Evolutionary conservation across 2,888 invertebrate genomes (phyloP).

Genomic region (Zelleria hepariella): DNA sequence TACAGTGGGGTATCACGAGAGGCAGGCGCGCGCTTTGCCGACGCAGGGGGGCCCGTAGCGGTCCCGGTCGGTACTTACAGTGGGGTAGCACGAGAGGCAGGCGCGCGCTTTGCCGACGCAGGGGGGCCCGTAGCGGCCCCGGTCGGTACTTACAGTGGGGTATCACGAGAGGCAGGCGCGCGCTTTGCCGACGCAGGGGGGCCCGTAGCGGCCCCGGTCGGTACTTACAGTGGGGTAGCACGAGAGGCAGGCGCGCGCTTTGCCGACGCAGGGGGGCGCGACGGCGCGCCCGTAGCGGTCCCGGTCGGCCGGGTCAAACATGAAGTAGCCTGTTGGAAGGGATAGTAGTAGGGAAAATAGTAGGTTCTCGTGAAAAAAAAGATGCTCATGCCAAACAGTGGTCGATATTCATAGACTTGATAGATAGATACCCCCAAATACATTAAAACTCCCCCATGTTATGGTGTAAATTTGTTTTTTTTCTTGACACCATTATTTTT

Average conservation of each 20-base stretch:
- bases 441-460: too few relatives aligned
- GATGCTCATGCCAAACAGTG: too few relatives aligned
- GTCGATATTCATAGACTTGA: too few relatives aligned
- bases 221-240: constrained; percentile 44
- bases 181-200: constrained; percentile 46
- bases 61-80: constrained; percentile 46
- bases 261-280: constrained; percentile 49
- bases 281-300: constrained; percentile 65
- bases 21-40: constrained; percentile 47
- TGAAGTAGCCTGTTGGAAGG: constrained; percentile 72
- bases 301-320: constrained; percentile 74
- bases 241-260: constrained; percentile 51
- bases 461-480: too few relatives aligned
- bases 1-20: constrained; percentile 51
- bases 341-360: neutral
- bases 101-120: constrained; percentile 46
- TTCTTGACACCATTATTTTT: too few relatives aligned
- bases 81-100: constrained; percentile 54
- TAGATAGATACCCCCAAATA: too few relatives aligned
- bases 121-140: constrained; percentile 52
- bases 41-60: constrained; percentile 59
- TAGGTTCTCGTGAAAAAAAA: neutral
- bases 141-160: constrained; percentile 32
- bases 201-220: constrained; percentile 43
- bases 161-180: constrained; percentile 56